Evolutionary conservation across 23 tunicate species (phyloP).

Genomic region (Diplosoma virens): DNA sequence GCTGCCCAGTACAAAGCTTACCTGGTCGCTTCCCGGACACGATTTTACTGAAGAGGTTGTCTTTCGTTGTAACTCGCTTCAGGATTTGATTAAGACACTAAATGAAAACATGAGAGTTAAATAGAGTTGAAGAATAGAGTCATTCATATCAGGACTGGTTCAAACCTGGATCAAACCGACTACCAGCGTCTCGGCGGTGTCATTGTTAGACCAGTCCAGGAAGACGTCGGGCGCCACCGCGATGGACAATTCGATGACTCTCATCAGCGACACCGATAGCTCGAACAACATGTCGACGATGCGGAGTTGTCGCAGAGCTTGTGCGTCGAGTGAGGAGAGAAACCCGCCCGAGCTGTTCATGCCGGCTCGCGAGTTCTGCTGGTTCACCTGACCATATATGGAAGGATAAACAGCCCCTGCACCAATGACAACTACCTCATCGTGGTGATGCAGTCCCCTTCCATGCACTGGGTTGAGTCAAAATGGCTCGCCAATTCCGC

Average conservation of each 20-base stretch:
- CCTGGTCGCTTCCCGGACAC: constrained; percentile 89
- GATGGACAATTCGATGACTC: constrained; percentile 81
- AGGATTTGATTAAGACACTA: constrained; percentile 87
- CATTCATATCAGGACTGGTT: too few species aligned
- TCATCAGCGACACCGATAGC: constrained; percentile 72
- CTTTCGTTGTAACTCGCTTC: constrained; percentile 75
- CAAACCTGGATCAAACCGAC: constrained; percentile 60
- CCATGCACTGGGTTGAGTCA: too few species aligned
- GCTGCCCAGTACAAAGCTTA: too few species aligned
- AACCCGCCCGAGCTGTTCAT: constrained; percentile 57
- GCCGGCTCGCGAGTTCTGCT: constrained; percentile 55
- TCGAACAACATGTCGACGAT: constrained; percentile 97
- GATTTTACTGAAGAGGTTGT: constrained; percentile 66
- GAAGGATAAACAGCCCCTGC: background rate
- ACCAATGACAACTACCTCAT: background rate
- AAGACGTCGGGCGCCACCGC: constrained; percentile 84
- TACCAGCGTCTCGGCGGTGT: constrained; percentile 53
- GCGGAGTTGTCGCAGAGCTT: constrained; percentile 83
- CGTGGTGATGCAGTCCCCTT: background rate
- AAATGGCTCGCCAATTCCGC: too few species aligned
- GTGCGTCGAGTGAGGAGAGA: constrained; percentile 87
- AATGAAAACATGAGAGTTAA: constrained; percentile 15
- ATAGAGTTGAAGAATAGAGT: too few species aligned
- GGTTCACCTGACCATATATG: constrained; percentile 91
- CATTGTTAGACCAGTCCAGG: constrained; percentile 70